Evolutionary conservation across 2,113 vertebrate species (phyloP), one percentile per base, ranked within the genome.

Genomic region (Lanius collurio): DNA sequence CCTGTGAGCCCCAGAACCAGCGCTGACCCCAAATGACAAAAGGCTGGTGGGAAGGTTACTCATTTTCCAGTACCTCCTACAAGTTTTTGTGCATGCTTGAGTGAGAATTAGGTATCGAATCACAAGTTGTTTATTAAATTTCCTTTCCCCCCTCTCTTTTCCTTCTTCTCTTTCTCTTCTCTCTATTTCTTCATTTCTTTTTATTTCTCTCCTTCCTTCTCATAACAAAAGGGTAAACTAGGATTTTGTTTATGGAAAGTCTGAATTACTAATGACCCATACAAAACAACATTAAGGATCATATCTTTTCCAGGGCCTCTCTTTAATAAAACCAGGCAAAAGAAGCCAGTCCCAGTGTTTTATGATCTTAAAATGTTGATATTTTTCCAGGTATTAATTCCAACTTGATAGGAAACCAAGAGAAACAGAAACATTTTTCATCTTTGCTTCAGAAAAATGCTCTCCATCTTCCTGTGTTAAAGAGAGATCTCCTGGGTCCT

Each of bases 331-430:
- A 60, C 78, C 60, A 46, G 83, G 52, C 35, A 52, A 63, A 77
- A 77, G 88, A 92, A 91, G 59, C n/a, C 69, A 75, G 39, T n/a
- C 53, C 46, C 41, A 47, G n/a, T 79, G 60, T 83, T 96, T 90
- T 82, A 87, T 88, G 87, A 55, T 87, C 71, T 91, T 92, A 47
- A 77, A 9, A 87, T 33, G 26, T 46, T 88, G 81, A 42, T 91
- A 33, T 71, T 87, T 95, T 88, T 79, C 87, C 73, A 92, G 87
- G 37, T 94, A 90, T 84, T 95, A 75, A 90, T 92, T 97, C 82
- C 89, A 92, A 35, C 69, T 85, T 85, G 79, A 95, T 78, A 90
- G 87, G 33, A 74, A 88, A 88, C 87, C 74, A 94, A 90, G 60
- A 81, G 87, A 90, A 93, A 94, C 59, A 90, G 78, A 68, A 82